Evolutionary conservation across 1,140 invertebrate species (phyloP).

Genomic region (Sarcophaga bullata): DNA sequence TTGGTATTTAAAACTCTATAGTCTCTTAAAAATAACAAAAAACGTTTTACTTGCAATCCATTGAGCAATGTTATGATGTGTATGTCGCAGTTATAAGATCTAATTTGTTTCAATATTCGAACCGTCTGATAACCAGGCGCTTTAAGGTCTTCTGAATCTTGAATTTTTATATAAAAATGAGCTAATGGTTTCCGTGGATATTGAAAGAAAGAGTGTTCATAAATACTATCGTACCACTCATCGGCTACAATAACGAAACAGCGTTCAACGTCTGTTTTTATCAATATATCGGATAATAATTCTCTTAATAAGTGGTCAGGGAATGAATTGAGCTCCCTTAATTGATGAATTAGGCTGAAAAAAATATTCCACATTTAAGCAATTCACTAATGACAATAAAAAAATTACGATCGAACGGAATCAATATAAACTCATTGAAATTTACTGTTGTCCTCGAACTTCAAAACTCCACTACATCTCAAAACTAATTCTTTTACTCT

Average conservation of each 20-base stretch:
- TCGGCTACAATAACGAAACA: conserved; percentile 60
- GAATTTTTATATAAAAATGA: conserved; percentile 49
- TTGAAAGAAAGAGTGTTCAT: conserved; percentile 50
- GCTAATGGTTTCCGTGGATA: conserved; percentile 42
- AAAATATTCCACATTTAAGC: background rate
- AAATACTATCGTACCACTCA: conserved; percentile 51
- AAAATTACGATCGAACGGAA: too few species aligned
- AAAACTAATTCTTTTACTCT: too few species aligned
- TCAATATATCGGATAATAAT: conserved; percentile 50
- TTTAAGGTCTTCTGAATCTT: conserved; percentile 74
- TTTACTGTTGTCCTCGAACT: too few species aligned
- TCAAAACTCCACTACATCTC: too few species aligned
- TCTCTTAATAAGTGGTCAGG: conserved; percentile 39
- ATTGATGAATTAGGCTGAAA: too few species aligned
- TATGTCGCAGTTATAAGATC: conserved; percentile 73
- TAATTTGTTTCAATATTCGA: conserved; percentile 69
- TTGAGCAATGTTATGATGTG: conserved; percentile 80
- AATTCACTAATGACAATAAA: background rate
- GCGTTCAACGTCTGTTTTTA: conserved; percentile 49
- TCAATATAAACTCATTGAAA: too few species aligned
- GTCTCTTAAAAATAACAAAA: conserved; percentile 77
- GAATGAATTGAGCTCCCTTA: background rate
- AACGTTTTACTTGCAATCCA: conserved; percentile 72
- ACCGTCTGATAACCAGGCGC: conserved; percentile 70
- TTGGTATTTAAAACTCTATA: conserved; percentile 76